These are phyloP conservation scores for Malthinus flaveolus DNA, from an alignment of 2,888 invertebrate species.

Conservation along the genomic window DNA sequence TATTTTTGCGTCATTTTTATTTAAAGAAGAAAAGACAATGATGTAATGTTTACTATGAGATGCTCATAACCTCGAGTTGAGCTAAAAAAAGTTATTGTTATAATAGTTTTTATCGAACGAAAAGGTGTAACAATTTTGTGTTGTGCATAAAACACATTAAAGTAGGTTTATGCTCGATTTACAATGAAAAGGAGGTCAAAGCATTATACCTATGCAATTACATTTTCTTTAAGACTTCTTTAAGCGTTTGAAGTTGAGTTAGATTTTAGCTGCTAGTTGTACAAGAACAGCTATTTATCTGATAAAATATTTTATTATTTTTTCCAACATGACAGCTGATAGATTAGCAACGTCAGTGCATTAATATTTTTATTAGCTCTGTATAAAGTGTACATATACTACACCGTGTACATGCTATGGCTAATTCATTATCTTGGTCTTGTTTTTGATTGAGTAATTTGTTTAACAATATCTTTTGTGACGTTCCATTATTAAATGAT, in stretches of 20 bases:
- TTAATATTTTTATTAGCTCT: constrained; percentile 16
- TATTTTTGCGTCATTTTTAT: constrained; percentile 2
- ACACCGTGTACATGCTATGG: neutral
- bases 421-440: constrained; percentile 6
- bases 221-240: constrained; percentile 25
- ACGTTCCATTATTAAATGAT: constrained; percentile 6
- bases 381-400: constrained; percentile 5
- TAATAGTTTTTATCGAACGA: too few species aligned
- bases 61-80: too few species aligned
- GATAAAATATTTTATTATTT: constrained; percentile 18
- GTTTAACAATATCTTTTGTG: constrained; percentile 2
- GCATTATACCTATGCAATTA: constrained; percentile 26
- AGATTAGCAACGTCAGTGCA: constrained; percentile 15
- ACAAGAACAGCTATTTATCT: constrained; percentile 25
- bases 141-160: neutral
- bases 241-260: constrained; percentile 23
- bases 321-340: constrained; percentile 22
- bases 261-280: constrained; percentile 21
- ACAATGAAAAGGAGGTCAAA: constrained; percentile 22
- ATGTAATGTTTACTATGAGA: neutral
- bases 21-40: neutral
- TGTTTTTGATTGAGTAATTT: constrained; percentile 8
- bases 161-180: constrained; percentile 19
- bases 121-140: too few species aligned
- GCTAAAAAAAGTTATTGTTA: too few species aligned